Evolutionary conservation across 2,797 vertebrate species (phyloP).

Genomic region (Dicrostonyx torquatus): DNA sequence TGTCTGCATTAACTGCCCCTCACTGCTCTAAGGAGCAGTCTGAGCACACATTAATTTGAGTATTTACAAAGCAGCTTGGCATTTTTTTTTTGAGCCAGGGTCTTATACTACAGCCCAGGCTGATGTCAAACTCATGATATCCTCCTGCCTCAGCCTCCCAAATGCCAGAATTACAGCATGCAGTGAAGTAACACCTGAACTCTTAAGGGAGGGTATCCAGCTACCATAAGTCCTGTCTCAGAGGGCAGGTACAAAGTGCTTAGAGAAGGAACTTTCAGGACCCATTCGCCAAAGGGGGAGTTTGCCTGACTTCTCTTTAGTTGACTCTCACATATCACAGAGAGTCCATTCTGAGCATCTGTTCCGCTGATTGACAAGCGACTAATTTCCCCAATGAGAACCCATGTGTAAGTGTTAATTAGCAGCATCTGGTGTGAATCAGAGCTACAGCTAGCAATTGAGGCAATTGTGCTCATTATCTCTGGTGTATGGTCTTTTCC

Average conservation of each 20-base stretch:
- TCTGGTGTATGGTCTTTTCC: constrained; percentile 15
- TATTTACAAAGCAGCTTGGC: background rate
- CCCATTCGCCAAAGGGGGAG: background rate
- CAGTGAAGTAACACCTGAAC: background rate
- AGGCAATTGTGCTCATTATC: constrained; percentile 16
- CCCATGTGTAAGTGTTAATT: constrained; percentile 58
- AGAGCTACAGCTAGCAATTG: constrained; percentile 32
- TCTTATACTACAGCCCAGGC: background rate
- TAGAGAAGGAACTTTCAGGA: background rate
- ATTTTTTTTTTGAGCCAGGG: background rate
- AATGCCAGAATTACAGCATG: background rate
- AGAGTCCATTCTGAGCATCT: constrained; percentile 51
- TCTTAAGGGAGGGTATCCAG: background rate
- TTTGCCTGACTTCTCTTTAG: background rate
- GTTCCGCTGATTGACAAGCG: constrained; percentile 42
- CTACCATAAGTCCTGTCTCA: background rate
- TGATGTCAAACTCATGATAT: background rate
- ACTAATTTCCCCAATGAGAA: constrained; percentile 58
- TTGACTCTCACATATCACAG: background rate
- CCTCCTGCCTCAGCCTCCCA: background rate
- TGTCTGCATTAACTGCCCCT: background rate
- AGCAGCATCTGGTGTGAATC: constrained; percentile 57
- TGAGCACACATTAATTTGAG: background rate
- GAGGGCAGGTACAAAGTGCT: background rate
- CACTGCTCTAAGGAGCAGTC: background rate